Base-by-base conservation (phyloP, 92 coral and sea anemone genomes). In the Metridium senile region DNA sequence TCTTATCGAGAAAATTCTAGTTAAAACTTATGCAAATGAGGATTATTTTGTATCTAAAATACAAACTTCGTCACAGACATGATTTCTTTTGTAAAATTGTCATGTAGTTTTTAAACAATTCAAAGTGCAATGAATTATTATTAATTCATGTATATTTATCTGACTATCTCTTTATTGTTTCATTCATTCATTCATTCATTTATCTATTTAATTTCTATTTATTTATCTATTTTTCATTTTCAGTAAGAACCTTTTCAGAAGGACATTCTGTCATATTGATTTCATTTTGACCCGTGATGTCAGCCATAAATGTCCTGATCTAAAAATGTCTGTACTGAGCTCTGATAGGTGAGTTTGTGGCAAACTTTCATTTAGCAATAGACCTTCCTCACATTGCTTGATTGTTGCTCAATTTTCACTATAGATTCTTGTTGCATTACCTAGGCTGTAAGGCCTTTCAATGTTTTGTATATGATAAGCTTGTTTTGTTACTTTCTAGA, bases 181-280 rank as follows among this genome's bases (percentile, higher is more conserved):
- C n/a, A n/a, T n/a, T n/a, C n/a, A n/a, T n/a, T n/a, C n/a, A n/a
- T n/a, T n/a, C n/a, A n/a, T n/a, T n/a, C n/a, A n/a, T n/a, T n/a
- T n/a, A n/a, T n/a, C n/a, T n/a, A n/a, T n/a, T n/a, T 13, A 39
- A 4, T 39, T 39, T 39, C 13, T 39, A 4, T 39, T 39, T 39
- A 11, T 68, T 47, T 31, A 25, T 26, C 33, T 53, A 29, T n/a
- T 74, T 26, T 53, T 13, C 52, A 10, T 59, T 73, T 6, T 6
- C 62, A 95, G 99, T 62, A 66, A 93, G 74, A 95, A 93, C 77
- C 74, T 95, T 26, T 92, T 95, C 79, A 87, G 77, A 61, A 89
- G 98, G 54, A 93, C 74, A 19, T 95, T 92, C 47, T 87, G 93
- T 32, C 95, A 93, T 58, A 64, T 90, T 11, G 68, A 84, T 43